Percentiles rank a stretch among this genome's conserved stretches.
Evolutionary conservation across 2,113 vertebrate species (phyloP).

Genomic region (Phyllopteryx taeniolatus): DNA sequence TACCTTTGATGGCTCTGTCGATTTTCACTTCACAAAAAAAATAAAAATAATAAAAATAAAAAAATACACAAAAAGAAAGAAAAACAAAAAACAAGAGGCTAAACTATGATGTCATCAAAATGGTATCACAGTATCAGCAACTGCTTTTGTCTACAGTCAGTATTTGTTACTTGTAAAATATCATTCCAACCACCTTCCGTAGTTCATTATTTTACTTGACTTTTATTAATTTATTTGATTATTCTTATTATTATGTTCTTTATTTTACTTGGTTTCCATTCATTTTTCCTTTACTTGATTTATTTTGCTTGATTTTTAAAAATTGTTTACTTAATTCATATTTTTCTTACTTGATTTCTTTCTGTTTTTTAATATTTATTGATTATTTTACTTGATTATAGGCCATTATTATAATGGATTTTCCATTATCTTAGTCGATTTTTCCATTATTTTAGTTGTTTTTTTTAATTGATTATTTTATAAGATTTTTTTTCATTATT

Average conservation of each 20-base stretch:
- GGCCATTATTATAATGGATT: too few species aligned
- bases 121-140: background rate
- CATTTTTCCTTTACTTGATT: background rate
- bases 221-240: too few species aligned
- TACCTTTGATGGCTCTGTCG: constrained; percentile 83
- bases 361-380: too few species aligned
- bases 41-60: too few species aligned
- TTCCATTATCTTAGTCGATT: too few species aligned
- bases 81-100: constrained; percentile 24
- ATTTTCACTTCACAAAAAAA: constrained; percentile 76
- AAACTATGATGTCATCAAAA: constrained; percentile 1
- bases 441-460: background rate
- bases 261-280: background rate
- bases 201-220: background rate
- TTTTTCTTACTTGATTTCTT: too few species aligned
- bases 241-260: too few species aligned
- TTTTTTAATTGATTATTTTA: background rate
- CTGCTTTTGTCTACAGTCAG: background rate
- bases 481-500: too few species aligned
- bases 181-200: background rate
- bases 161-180: background rate
- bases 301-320: too few species aligned
- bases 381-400: too few species aligned
- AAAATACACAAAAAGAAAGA: constrained; percentile 15
- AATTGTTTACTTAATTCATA: too few species aligned